Base-by-base conservation (phyloP, 2,888 invertebrate genomes). In the Nomada hirtipes region DNA sequence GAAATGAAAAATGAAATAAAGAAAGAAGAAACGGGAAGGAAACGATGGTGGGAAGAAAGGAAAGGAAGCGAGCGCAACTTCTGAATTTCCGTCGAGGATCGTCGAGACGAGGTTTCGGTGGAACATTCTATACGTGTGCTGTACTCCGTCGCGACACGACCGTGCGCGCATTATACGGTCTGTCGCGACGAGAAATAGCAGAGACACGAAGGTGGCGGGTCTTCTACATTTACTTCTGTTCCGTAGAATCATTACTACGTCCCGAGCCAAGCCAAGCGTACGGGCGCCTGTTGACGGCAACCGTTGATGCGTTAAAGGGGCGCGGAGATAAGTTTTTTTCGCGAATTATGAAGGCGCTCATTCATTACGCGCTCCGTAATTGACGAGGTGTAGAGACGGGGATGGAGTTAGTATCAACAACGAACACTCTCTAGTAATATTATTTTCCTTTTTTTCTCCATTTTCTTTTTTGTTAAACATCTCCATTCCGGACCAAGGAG, bases 181-280 rank as follows among this genome's bases (percentile, higher is more conserved):
- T 87, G 87, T 87, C 85, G 87, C 87, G 85, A 76, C 83, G 86
- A 87, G 82, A 86, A 77, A 85, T 79, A 76, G 75, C 82, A 64
- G 80, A 79, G 79, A 87, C 78, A 79, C 82, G 84, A 81, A 87
- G 82, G 77, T 81, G 84, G 75, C 73, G 77, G 77, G 76, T 76
- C 83, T 86, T 87, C 81, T 81, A 76, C 86, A 79, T 84, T 86
- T 83, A 83, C 84, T 83, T 86, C 79, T 81, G 82, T 87, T 70
- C 79, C 67, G 81, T 80, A 81, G 76, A 84, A 81, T 87, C 86
- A 87, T 87, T 87, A 87, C 84, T 74, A 78, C 82, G 82, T 87
- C 79, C 83, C 82, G 87, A 42, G 83, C 77, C 84, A 87, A 87
- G 86, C 79, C 70, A 86, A 79, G 69, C 82, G 82, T 76, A 59